phyloP scores from a whole-genome alignment of 37 sponge, comb jelly and placozoan species.

The Trichoplax adhaerens region DNA sequence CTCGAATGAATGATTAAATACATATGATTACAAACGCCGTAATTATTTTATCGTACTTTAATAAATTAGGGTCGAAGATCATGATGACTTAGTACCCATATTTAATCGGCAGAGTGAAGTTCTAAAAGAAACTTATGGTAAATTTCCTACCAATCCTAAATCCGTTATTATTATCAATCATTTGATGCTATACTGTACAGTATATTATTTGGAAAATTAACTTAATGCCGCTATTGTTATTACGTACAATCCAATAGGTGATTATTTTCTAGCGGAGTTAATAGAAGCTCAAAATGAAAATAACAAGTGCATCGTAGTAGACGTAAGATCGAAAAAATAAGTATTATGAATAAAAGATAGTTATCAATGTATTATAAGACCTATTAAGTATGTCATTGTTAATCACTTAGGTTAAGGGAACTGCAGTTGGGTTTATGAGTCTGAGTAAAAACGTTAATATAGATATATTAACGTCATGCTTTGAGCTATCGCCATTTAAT shows the following conservation, averaged over 20 bases:
- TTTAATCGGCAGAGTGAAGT: slow-evolving; percentile 36
- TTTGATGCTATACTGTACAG: not conserved
- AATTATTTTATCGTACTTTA: slow-evolving; percentile 14
- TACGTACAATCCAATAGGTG: slow-evolving; percentile 23
- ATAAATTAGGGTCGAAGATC: slow-evolving; percentile 51
- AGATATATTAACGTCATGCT: slow-evolving; percentile 53
- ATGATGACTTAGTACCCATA: slow-evolving; percentile 85
- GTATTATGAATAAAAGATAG: not conserved
- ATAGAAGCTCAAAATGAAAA: slow-evolving; percentile 72
- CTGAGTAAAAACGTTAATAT: slow-evolving; percentile 63
- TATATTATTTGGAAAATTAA: slow-evolving; percentile 2
- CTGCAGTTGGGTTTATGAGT: slow-evolving; percentile 79
- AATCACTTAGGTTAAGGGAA: slow-evolving; percentile 54
- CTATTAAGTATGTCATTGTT: not conserved
- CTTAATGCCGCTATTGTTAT: slow-evolving; percentile 1
- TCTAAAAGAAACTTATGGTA: slow-evolving; percentile 62
- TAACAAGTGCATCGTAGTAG: slow-evolving; percentile 83
- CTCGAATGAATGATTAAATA: not conserved
- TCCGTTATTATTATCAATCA: not conserved
- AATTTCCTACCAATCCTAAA: not conserved
- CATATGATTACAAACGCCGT: slow-evolving; percentile 31
- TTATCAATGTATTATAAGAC: not conserved
- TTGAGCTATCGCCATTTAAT: slow-evolving; percentile 81
- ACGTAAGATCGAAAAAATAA: slow-evolving; percentile 28
- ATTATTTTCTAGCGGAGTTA: slow-evolving; percentile 89